Evolutionary conservation across 2,888 invertebrate genomes (phyloP), one percentile per base, ranked within the genome.

Genomic region (Archaeoteleia sp.): DNA sequence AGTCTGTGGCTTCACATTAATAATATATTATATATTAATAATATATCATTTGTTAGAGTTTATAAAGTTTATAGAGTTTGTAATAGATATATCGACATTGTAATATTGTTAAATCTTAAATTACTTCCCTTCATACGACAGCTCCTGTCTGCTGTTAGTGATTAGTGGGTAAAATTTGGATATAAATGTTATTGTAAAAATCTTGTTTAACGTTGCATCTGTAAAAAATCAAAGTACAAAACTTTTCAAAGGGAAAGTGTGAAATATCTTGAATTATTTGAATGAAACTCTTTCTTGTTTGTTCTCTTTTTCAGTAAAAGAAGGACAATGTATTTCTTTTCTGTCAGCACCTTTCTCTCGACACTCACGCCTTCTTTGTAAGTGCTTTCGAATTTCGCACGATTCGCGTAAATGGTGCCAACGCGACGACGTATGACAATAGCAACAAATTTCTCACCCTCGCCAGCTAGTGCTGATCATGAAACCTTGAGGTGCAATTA

Each of bases 221-320:
- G n/a, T n/a, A n/a, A n/a, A n/a, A n/a, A n/a, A n/a, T n/a, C n/a
- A n/a, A n/a, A n/a, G n/a, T n/a, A n/a, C n/a, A n/a, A n/a, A n/a
- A n/a, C n/a, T n/a, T n/a, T n/a, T n/a, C n/a, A 23, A 7, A 23
- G 9, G 8, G 9, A 2, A 9, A 29, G 9, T 29, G 29, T 29
- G 7, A 29, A 29, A 29, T 8, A 9, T 43, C 32, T 40, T 35
- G 42, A 34, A 54, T 54, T 54, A 54, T 54, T 54, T 34, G 40
- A 42, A 42, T 23, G 8, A 8, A 35, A 14, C 25, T 43, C n/a
- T 40, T 20, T 12, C 39, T 40, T 2, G 23, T 23, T 20, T 40
- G 39, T 20, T 6, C 9, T 40, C 9, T 40, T 20, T 20, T 10
- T 9, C 20, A 12, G 5, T 17, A 10, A n/a, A 10, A 10, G 4